phyloP scores from a whole-genome alignment of 2,113 vertebrate genomes.

The Phalacrocorax brasilianus region DNA sequence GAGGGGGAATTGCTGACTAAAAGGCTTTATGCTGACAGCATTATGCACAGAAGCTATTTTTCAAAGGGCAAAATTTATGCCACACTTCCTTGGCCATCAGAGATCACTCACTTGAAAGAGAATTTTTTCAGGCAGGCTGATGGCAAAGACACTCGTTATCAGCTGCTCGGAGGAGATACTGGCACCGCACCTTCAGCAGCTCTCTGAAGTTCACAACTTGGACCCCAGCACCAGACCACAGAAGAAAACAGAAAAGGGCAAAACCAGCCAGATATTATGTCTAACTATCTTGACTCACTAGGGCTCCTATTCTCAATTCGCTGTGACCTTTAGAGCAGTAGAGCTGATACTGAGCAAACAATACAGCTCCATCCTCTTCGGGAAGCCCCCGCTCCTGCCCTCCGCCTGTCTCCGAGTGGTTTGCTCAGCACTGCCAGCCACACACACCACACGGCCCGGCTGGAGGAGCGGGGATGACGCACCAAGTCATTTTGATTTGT shows the following conservation, averaged over 20 bases:
- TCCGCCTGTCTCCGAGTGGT: background rate
- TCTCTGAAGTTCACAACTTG: background rate
- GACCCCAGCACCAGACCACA: background rate
- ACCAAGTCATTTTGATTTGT: slow-evolving; percentile 56
- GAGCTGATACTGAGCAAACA: slow-evolving; percentile 11
- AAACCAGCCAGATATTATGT: background rate
- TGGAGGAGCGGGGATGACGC: background rate
- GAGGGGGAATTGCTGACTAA: background rate
- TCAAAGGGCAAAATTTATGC: background rate
- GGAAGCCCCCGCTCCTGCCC: background rate
- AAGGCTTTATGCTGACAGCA: background rate
- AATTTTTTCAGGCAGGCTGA: background rate
- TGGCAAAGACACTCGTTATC: background rate
- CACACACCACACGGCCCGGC: background rate
- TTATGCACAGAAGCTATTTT: background rate
- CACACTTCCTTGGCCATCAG: background rate
- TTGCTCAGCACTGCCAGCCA: background rate
- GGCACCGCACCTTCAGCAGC: slow-evolving; percentile 14
- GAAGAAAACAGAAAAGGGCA: background rate
- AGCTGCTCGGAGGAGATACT: background rate
- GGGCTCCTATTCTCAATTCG: slow-evolving; percentile 44
- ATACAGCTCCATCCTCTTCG: background rate
- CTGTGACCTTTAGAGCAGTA: slow-evolving; percentile 16
- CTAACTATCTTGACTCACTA: background rate
- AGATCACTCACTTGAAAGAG: background rate